A percentile compares a stretch with the other conserved stretches of the same genome.
phyloP scores from a whole-genome alignment of 2,888 invertebrate genomes.

The Spatulosminthurus flaviceps region DNA sequence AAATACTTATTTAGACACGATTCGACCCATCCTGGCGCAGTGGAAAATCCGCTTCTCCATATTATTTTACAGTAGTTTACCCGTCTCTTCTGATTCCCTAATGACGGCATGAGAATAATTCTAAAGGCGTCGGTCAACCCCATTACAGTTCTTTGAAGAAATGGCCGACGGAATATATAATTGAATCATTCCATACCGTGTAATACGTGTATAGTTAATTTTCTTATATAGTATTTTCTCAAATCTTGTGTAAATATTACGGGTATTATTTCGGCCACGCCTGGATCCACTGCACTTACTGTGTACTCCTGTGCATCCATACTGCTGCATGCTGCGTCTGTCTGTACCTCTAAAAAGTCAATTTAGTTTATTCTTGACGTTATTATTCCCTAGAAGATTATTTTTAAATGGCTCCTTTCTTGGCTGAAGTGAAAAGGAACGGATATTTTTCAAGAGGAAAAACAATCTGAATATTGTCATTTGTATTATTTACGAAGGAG shows the following conservation, averaged over 20 bases:
- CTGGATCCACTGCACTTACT: not conserved
- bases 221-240: not conserved
- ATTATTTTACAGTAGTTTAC: not conserved
- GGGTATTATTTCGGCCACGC: not conserved
- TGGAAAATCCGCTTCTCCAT: not conserved
- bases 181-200: not conserved
- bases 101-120: not conserved
- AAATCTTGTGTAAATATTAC: not conserved
- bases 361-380: not conserved
- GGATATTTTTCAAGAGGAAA: not conserved
- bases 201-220: not conserved
- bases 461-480: not conserved
- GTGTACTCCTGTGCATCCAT: too few relatives aligned
- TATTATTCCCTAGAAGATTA: not conserved
- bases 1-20: not conserved
- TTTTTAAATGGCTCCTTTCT: not conserved
- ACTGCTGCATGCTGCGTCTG: too few relatives aligned
- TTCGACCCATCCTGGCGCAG: too few relatives aligned
- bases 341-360: too few relatives aligned
- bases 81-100: not conserved
- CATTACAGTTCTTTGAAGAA: not conserved
- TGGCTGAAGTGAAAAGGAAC: not conserved
- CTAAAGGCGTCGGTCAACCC: slow-evolving; percentile 2
- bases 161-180: not conserved
- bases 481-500: not conserved